Evolutionary conservation across 2,888 invertebrate species (phyloP), one percentile per base, ranked within the genome.

Genomic region (Brenthis daphne): DNA sequence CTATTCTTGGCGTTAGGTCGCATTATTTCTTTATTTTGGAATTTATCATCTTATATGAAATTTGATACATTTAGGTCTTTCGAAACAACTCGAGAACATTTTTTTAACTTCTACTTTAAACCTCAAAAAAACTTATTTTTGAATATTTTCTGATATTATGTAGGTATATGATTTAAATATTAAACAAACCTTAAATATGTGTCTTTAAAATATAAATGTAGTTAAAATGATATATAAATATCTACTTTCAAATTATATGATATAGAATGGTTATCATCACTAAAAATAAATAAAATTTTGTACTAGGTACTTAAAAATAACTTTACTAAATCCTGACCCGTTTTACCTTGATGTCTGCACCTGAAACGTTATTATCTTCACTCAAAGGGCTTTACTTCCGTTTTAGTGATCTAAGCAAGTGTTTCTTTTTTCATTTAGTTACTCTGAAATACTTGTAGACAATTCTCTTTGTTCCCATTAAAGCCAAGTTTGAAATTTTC

Each of bases 341-440:
- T 72, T 76, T 76, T 75, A 77, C 73, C 78, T 73, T 75, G 76
- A 77, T 75, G 79, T 81, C 89, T 90, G 90, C 76, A 78, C 69
- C 81, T 90, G 90, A 90, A 90, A 85, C 79, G 84, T 88, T 90
- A 88, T 88, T 89, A 91, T 89, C 89, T 88, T 76, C 79, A 79
- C 81, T 86, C 88, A 90, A 90, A 90, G 87, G 85, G 81, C 80
- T 77, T 87, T 83, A 84, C 83, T 90, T 89, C 87, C 89, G 79
- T 81, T 74, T 84, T 84, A 77, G 76, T 86, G 85, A 85, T 83
- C 85, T 85, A 81, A 78, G 80, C 82, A 82, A 89, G 82, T 84
- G 86, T 89, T 86, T 85, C 85, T 85, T 86, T 87, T 79, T 76
- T 79, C 76, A 74, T 77, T 79, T 79, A 78, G 76, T 75, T 73